Percentiles rank a stretch among this genome's conserved stretches.
Evolutionary conservation across 2,797 vertebrate species (phyloP).

Genomic region (Melopsittacus undulatus): DNA sequence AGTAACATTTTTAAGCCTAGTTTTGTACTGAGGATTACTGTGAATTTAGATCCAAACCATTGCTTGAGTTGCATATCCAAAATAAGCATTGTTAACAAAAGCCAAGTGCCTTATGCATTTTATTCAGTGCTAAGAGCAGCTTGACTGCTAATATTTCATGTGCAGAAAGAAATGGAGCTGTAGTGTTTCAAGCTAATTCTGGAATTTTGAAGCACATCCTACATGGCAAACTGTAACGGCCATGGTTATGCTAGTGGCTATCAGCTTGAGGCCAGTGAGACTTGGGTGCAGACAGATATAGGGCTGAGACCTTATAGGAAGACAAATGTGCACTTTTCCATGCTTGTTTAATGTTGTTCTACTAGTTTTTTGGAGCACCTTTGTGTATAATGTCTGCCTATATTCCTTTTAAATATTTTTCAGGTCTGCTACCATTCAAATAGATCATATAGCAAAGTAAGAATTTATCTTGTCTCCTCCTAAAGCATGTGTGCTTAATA

Average conservation of each 20-base stretch:
- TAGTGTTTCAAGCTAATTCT: neutral
- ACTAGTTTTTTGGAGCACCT: neutral
- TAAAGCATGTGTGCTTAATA: neutral
- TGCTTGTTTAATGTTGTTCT: neutral
- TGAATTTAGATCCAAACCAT: slow-evolving; percentile 52
- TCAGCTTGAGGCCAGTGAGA: neutral
- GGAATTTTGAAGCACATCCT: neutral
- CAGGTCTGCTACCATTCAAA: neutral
- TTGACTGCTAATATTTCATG: slow-evolving; percentile 41
- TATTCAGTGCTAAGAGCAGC: slow-evolving; percentile 33
- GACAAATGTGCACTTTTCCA: neutral
- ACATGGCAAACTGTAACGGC: neutral
- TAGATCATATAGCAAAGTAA: neutral
- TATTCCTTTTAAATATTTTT: neutral
- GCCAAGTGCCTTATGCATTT: slow-evolving; percentile 29
- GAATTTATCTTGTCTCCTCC: neutral
- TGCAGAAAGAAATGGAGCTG: neutral
- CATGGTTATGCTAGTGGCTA: neutral
- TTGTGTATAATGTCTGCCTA: neutral
- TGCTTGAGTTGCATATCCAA: slow-evolving; percentile 45
- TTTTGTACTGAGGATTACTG: slow-evolving; percentile 53
- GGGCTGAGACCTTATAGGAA: neutral
- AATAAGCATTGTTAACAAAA: slow-evolving; percentile 61
- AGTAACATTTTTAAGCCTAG: slow-evolving; percentile 34
- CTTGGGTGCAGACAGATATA: fast-evolving